Percentiles rank a stretch among this genome's conserved stretches.
These are phyloP conservation scores for Neoascia interrupta DNA, from an alignment of 2,888 invertebrate species.

Conservation along the genomic window DNA sequence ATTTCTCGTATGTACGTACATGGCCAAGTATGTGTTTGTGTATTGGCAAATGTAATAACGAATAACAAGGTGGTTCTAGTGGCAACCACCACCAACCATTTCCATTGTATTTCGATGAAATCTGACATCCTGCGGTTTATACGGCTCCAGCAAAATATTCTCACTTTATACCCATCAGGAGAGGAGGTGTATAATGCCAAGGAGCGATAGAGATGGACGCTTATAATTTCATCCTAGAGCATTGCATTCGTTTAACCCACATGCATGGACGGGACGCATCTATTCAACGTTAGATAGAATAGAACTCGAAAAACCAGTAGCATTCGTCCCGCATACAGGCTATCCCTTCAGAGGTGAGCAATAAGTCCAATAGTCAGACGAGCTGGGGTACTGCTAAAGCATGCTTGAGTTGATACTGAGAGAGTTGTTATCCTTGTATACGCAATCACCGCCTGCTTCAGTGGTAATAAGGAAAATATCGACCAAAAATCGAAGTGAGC, in stretches of 20 bases:
- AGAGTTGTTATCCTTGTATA: slow-evolving; percentile 44
- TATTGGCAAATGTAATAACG: slow-evolving; percentile 52
- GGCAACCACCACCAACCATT: slow-evolving; percentile 24
- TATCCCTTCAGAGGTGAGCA: slow-evolving; percentile 24
- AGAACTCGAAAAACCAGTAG: slow-evolving; percentile 48
- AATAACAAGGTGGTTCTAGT: slow-evolving; percentile 50
- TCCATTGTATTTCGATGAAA: slow-evolving; percentile 43
- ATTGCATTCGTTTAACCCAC: slow-evolving; percentile 58
- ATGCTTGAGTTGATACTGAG: slow-evolving; percentile 24
- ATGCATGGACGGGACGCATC: slow-evolving; percentile 37
- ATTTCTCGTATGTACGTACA: slow-evolving; percentile 6
- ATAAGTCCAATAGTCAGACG: slow-evolving; percentile 28
- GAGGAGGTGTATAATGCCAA: not conserved
- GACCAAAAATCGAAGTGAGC: slow-evolving; percentile 46
- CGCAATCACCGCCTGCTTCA: slow-evolving; percentile 12
- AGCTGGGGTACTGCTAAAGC: not conserved
- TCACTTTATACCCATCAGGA: slow-evolving; percentile 2
- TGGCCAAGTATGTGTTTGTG: not conserved
- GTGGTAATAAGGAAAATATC: slow-evolving; percentile 49
- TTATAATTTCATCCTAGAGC: slow-evolving; percentile 49
- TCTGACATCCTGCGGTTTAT: slow-evolving; percentile 58
- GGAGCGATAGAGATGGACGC: slow-evolving; percentile 52
- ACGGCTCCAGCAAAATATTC: slow-evolving; percentile 40
- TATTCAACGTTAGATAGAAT: slow-evolving; percentile 32
- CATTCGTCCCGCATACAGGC: slow-evolving; percentile 11